Percentiles rank a stretch among this genome's conserved stretches.
These are phyloP conservation scores for Sapayoa aenigma DNA, from an alignment of 2,113 vertebrate genomes.

Conservation along the genomic window DNA sequence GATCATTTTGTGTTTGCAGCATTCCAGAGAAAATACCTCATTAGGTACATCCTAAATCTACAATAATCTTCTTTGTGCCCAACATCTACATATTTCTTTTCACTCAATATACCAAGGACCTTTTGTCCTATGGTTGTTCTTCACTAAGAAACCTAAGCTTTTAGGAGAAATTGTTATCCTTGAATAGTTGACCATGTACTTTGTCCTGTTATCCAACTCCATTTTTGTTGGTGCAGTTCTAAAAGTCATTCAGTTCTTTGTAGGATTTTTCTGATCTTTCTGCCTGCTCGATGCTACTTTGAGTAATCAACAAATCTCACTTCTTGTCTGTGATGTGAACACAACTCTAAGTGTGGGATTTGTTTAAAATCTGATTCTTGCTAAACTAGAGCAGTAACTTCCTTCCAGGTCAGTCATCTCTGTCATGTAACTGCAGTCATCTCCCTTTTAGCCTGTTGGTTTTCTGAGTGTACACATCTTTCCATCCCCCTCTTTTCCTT, in stretches of 20 bases:
- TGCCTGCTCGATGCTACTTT: background rate
- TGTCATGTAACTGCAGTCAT: background rate
- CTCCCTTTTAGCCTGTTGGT: background rate
- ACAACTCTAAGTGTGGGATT: background rate
- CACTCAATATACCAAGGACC: background rate
- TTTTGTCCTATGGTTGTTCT: background rate
- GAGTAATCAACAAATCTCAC: background rate
- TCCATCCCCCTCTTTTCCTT: background rate
- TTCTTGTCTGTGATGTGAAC: background rate
- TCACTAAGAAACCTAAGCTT: background rate
- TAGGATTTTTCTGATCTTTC: background rate
- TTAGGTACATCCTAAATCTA: background rate
- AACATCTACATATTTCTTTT: background rate
- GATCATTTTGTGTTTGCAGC: background rate
- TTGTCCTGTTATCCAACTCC: background rate
- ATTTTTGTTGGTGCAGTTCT: background rate
- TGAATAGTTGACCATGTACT: background rate
- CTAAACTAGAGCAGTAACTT: background rate
- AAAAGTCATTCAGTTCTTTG: background rate
- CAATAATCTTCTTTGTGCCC: background rate
- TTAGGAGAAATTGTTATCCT: background rate
- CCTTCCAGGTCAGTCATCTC: background rate
- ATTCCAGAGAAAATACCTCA: background rate
- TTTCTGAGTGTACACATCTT: background rate
- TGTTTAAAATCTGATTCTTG: slow-evolving; percentile 3